These are phyloP conservation scores for Spinus pinus DNA, from an alignment of 2,797 vertebrate species.

Conservation along the genomic window DNA sequence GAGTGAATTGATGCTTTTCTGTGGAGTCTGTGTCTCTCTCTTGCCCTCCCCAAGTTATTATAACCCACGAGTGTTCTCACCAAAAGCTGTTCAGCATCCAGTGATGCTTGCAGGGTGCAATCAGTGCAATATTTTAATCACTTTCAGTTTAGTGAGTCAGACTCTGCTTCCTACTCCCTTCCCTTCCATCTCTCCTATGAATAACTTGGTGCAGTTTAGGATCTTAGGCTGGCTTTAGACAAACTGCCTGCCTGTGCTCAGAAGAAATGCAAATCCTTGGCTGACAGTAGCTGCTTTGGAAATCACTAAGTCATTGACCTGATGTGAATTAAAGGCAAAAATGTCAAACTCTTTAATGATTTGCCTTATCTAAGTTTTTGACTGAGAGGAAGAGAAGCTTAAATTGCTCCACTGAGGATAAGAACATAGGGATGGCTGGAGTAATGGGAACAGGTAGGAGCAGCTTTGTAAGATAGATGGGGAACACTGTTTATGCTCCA, in stretches of 20 bases:
- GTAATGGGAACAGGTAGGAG: not conserved
- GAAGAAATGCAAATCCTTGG: not conserved
- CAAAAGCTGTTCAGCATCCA: not conserved
- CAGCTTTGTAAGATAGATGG: not conserved
- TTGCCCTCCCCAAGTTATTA: not conserved
- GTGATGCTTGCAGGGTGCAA: not conserved
- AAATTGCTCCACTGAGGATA: not conserved
- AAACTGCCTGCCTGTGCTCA: not conserved
- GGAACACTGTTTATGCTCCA: not conserved
- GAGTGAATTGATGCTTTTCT: slow-evolving; percentile 24
- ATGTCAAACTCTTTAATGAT: slow-evolving; percentile 1
- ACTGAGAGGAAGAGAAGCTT: not conserved
- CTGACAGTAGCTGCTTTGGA: not conserved
- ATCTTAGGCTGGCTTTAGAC: not conserved
- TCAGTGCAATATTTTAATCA: slow-evolving; percentile 21
- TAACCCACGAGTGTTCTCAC: not conserved
- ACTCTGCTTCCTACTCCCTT: not conserved
- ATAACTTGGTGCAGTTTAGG: not conserved
- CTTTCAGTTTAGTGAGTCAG: not conserved
- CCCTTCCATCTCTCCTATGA: not conserved
- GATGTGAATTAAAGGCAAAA: slow-evolving; percentile 8
- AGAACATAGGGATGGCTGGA: not conserved
- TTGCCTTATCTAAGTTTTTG: not conserved
- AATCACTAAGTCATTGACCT: slow-evolving; percentile 2
- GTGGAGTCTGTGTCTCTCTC: not conserved